Evolutionary conservation across 2,888 invertebrate genomes (phyloP).

Genomic region (Nomada ferruginata): DNA sequence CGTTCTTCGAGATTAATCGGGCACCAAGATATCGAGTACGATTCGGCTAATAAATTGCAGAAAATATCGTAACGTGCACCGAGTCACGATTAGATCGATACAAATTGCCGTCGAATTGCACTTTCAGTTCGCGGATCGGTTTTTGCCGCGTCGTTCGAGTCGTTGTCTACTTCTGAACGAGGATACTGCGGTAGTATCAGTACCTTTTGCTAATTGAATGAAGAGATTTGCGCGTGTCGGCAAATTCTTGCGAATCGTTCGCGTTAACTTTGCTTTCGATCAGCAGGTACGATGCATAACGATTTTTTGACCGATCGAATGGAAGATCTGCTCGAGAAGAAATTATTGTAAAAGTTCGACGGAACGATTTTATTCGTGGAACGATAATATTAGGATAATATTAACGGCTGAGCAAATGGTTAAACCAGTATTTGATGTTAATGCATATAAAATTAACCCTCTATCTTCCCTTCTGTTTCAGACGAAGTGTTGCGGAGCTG

Average conservation of each 20-base stretch:
- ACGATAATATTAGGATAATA: too few relatives aligned
- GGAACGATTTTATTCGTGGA: too few relatives aligned
- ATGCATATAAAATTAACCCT: not conserved
- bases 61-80: not conserved
- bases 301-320: slow-evolving; percentile 1
- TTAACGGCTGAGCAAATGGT: too few relatives aligned
- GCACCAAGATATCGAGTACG: too few relatives aligned
- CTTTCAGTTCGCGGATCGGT: not conserved
- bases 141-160: not conserved
- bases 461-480: not conserved
- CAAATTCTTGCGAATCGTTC: not conserved
- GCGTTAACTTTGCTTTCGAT: not conserved
- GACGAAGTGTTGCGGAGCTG: slow-evolving; percentile 17
- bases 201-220: slow-evolving; percentile 3
- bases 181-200: slow-evolving; percentile 1
- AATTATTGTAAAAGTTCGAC: not conserved
- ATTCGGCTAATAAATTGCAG: not conserved
- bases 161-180: not conserved
- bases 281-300: not conserved
- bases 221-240: too few relatives aligned
- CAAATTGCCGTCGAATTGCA: not conserved
- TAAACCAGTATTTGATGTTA: not conserved
- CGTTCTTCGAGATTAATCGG: too few relatives aligned
- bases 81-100: not conserved
- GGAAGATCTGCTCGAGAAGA: not conserved